phyloP scores from a whole-genome alignment of 2,113 vertebrate genomes.

The Campylomormyrus tamandua region DNA sequence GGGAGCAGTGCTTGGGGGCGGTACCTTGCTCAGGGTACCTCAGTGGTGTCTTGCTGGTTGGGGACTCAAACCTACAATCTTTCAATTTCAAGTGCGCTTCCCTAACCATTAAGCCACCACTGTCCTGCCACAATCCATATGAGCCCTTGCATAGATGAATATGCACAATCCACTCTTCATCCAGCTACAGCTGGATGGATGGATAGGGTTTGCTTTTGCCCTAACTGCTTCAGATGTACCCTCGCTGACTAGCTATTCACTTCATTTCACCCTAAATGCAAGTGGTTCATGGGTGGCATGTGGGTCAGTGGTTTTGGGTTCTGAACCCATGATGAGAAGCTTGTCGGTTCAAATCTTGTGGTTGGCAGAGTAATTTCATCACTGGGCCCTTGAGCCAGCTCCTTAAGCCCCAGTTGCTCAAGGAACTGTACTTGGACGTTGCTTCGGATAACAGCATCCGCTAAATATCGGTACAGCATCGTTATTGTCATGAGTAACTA shows the following conservation, averaged over 20 bases:
- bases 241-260: not conserved
- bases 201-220: not conserved
- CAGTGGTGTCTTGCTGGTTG: no score
- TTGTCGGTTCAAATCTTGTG: not conserved
- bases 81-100: no score
- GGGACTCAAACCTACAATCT: no score
- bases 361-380: not conserved
- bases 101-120: no score
- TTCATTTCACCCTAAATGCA: not conserved
- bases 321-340: not conserved
- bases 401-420: not conserved
- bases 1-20: no score
- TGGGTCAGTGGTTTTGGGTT: not conserved
- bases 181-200: not conserved
- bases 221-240: not conserved
- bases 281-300: not conserved
- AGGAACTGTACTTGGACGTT: not conserved
- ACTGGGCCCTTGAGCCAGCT: not conserved
- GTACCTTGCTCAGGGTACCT: no score
- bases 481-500: not conserved
- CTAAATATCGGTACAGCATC: not conserved
- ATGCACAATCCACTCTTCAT: not conserved
- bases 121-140: not conserved
- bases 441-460: not conserved
- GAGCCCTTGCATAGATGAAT: not conserved